These are phyloP conservation scores for Okamejei kenojei DNA, from an alignment of 2,797 vertebrate genomes.

Conservation along the genomic window DNA sequence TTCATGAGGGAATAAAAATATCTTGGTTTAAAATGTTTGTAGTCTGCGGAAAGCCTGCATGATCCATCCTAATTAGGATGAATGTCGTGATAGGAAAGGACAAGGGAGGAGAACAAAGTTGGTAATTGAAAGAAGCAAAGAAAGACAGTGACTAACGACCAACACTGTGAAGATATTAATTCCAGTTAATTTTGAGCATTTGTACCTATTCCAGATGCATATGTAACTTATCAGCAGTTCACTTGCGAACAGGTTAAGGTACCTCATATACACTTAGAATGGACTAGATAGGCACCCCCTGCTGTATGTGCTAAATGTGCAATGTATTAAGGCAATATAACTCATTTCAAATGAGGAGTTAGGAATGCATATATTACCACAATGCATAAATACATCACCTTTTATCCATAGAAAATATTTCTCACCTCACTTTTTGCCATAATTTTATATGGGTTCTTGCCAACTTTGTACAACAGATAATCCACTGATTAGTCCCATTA, in stretches of 20 bases:
- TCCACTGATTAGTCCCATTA: neutral
- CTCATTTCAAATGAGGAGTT: too few relatives aligned
- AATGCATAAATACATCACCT: too few relatives aligned
- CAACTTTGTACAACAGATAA: neutral
- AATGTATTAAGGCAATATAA: too few relatives aligned
- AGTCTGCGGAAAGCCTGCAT: neutral
- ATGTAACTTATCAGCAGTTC: neutral
- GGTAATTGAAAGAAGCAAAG: neutral
- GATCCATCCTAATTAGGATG: neutral
- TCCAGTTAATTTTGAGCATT: neutral
- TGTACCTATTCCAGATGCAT: neutral
- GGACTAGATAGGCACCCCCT: too few relatives aligned
- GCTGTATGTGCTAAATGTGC: too few relatives aligned
- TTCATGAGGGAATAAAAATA: too few relatives aligned
- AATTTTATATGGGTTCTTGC: neutral
- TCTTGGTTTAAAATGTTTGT: neutral
- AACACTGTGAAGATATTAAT: neutral
- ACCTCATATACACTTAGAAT: neutral
- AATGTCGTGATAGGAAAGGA: neutral
- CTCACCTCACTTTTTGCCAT: neutral
- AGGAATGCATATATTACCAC: too few relatives aligned
- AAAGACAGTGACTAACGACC: neutral
- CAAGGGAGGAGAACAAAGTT: neutral
- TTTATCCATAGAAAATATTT: neutral
- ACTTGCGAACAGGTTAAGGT: neutral